Base-by-base conservation (phyloP, 2,113 vertebrate species). In the Pseudorectes ferrugineus region DNA sequence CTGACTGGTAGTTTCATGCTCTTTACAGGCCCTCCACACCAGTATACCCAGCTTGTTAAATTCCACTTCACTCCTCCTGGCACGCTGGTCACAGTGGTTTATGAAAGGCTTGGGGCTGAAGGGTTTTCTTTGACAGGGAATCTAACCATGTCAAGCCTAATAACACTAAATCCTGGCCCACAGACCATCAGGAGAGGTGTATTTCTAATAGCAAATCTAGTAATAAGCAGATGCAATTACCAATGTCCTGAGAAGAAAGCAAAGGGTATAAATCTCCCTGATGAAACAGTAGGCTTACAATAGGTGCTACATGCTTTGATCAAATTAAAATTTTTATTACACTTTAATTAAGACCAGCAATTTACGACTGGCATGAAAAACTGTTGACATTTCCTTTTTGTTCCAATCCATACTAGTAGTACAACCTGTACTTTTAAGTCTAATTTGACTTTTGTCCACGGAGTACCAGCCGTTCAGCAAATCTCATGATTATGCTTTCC, bases 271-370 rank as follows among this genome's bases (percentile, higher is more conserved):
- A 95, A 96, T 83, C 72, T 93, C 52, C 22, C 48, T 71, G 72
- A 58, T 0, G 6, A 89, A 95, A 91, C 75, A 71, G 48, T 93
- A 96, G 82, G 43, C 55, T 95, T 92, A 77, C 31, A 85, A 62
- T 85, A 82, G 77, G 84, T 80, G 66, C 48, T 92, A 73, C 33
- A 24, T 4, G 29, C 87, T 82, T 91, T 89, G 82, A 95, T 85
- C 51, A 86, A 95, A 95, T 92, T 94, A 87, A 73, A 83, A 31
- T 11, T 73, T 93, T 95, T 89, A 92, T 91, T 96, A 59, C 68
- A 62, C 46, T 89, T 81, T 82, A 91, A 91, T 93, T 94, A 93
- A 95, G 70, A 88, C 35, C 51, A 92, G 54, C 22, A 94, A 82
- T 96, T 95, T 83, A 89, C 1, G 28, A 94, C 78, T 88, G 35